phyloP scores from a whole-genome alignment of 2,797 vertebrate species.

The Aeoliscus strigatus region DNA sequence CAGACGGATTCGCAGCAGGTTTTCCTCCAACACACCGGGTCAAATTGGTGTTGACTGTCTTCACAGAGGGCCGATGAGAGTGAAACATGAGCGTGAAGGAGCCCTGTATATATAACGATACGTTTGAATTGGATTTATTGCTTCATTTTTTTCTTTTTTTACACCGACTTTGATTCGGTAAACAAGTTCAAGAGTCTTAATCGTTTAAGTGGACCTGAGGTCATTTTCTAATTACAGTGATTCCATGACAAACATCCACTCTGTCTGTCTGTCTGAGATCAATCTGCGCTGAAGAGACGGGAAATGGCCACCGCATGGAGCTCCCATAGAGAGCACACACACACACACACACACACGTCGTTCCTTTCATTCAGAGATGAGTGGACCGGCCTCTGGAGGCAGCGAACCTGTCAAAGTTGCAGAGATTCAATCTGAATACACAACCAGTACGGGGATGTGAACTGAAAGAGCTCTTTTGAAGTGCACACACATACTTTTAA shows the following conservation, averaged over 20 bases:
- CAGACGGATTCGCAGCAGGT: too few relatives aligned
- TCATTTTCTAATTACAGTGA: constrained; percentile 34
- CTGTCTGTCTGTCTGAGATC: constrained; percentile 23
- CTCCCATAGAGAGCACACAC: constrained; percentile 44
- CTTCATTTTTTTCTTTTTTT: too few relatives aligned
- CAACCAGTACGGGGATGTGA: too few relatives aligned
- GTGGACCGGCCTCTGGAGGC: constrained; percentile 5
- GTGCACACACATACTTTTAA: neutral
- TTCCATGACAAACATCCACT: constrained; percentile 26
- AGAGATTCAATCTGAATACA: too few relatives aligned
- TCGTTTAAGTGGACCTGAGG: constrained; percentile 21
- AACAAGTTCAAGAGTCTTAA: constrained; percentile 13
- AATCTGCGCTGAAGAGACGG: constrained; percentile 30
- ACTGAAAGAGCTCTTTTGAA: constrained; percentile 1
- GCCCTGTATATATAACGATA: too few relatives aligned
- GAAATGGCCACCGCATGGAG: constrained; percentile 45
- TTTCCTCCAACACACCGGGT: too few relatives aligned
- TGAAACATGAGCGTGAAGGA: too few relatives aligned
- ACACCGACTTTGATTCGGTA: constrained; percentile 9
- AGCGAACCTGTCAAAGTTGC: too few relatives aligned
- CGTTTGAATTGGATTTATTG: too few relatives aligned
- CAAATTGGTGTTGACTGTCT: too few relatives aligned
- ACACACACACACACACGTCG: constrained; percentile 5
- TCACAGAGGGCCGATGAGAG: too few relatives aligned
- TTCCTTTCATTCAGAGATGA: constrained; percentile 9